A percentile compares a stretch with the other conserved stretches of the same genome.
Conservation (phyloP, 2,113 vertebrate species). For the Oriolus oriolus region DNA sequence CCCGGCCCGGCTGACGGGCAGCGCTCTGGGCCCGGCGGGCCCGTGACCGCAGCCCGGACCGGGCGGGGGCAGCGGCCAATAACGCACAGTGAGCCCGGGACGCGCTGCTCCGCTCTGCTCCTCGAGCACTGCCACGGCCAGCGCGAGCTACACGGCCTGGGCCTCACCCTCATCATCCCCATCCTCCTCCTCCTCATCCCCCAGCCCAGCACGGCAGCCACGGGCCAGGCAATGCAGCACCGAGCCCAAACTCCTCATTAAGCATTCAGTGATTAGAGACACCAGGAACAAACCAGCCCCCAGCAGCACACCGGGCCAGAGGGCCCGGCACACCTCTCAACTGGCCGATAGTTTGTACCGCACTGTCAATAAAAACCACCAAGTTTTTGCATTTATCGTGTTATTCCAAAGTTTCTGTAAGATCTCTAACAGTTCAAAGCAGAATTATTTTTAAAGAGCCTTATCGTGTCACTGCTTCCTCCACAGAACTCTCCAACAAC, state of each 20-base stretch:
- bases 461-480: accelerated
- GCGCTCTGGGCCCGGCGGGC: conserved; percentile 71
- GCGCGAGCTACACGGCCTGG: conserved; percentile 52
- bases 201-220: accelerated
- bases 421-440: not conserved
- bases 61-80: conserved; percentile 88
- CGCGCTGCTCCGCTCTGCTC: conserved; percentile 58
- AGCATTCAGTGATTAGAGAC: accelerated
- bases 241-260: accelerated
- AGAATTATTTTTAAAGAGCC: not conserved
- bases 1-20: not conserved
- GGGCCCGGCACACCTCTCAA: accelerated
- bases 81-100: conserved; percentile 81
- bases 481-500: accelerated
- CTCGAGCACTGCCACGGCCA: not conserved
- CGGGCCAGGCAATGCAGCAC: not conserved
- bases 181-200: accelerated
- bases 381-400: too few species aligned
- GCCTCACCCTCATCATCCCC: not conserved
- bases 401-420: not conserved
- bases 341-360: not conserved
- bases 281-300: not conserved
- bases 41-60: conserved; percentile 70
- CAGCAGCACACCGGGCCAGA: not conserved
- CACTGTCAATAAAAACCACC: not conserved